Conservation (phyloP, 2,888 invertebrate genomes). For the Chymomyza procnemis region DNA sequence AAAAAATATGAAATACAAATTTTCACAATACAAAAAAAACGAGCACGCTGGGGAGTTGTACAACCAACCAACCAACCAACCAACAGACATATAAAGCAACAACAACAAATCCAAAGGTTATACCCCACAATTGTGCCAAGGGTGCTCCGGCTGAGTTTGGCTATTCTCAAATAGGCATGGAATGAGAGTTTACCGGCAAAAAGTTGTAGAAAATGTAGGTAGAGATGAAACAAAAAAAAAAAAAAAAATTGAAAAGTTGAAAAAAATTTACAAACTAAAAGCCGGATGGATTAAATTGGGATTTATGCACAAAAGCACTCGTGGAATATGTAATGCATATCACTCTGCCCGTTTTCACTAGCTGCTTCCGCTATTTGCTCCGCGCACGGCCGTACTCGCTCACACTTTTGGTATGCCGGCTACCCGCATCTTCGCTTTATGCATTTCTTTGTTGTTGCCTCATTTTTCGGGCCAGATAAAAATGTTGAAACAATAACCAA, state of each 20-base stretch:
- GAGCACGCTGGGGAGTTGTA: neutral
- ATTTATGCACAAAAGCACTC: conserved; percentile 63
- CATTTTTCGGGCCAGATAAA: conserved; percentile 52
- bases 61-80: neutral
- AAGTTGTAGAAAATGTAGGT: neutral
- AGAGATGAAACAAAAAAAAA: no score
- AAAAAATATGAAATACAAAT: neutral
- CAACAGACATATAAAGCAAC: no score
- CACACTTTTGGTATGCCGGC: neutral
- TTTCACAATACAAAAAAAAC: neutral
- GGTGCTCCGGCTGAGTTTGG: neutral
- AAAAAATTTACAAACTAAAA: conserved; percentile 58
- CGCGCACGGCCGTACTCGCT: no score
- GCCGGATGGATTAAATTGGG: conserved; percentile 65
- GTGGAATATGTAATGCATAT: conserved; percentile 29
- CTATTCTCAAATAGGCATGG: neutral
- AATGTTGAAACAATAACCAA: conserved; percentile 66
- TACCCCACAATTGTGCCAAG: neutral
- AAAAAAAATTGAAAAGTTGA: conserved; percentile 14
- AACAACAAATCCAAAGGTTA: neutral
- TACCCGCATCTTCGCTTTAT: conserved; percentile 16
- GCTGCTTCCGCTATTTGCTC: neutral
- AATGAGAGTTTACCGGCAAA: neutral
- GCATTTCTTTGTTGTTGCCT: conserved; percentile 29
- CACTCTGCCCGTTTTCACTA: neutral